Evolutionary conservation across 2,888 invertebrate species (phyloP), one percentile per base, ranked within the genome.

Genomic region (Drosophila nigritarsus): DNA sequence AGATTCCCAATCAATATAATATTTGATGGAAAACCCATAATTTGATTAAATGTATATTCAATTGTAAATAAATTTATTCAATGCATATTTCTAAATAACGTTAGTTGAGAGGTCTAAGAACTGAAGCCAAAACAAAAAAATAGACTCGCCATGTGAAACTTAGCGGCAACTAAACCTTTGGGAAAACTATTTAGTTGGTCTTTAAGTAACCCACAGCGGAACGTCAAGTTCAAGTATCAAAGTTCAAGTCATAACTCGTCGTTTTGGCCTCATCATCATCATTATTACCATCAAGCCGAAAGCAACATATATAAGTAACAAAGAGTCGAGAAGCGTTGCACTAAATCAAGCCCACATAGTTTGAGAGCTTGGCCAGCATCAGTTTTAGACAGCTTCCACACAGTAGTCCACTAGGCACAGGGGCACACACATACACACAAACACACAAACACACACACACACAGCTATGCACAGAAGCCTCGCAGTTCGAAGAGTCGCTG

Each of bases 291-390:
- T 69, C 74, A 64, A 49, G 45, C 56, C 1, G 36, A 58, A 58
- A 59, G 56, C 30, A 63, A 53, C 65, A 63, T 45, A 59, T 65
- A 66, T 50, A 65, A 53, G 54, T 65, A 59, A 58, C 74, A 76
- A 65, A 59, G 71, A 86, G 70, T 59, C 74, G 56, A 27, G 63
- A 76, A 75, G 82, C 73, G 70, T 78, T 73, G 75, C 83, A 83
- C 86, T 84, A 84, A 84, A 84, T 84, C 84, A 84, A 84, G 84
- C 84, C 84, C 87, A 84, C 84, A 84, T 84, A 73, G 59, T 67
- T 63, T 61, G 50, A 70, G 68, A 60, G 61, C 58, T 56, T 62
- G 58, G 67, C 80, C 82, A 78, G 85, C 78, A 80, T 82, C 71
- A 64, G 75, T 69, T 65, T 67, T 70, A 60, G 83, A 87, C 83